Percentiles rank a stretch among this genome's conserved stretches.
These are phyloP conservation scores for Mesorhabditis sp. DNA, from an alignment of 2,888 invertebrate genomes.

Conservation along the genomic window DNA sequence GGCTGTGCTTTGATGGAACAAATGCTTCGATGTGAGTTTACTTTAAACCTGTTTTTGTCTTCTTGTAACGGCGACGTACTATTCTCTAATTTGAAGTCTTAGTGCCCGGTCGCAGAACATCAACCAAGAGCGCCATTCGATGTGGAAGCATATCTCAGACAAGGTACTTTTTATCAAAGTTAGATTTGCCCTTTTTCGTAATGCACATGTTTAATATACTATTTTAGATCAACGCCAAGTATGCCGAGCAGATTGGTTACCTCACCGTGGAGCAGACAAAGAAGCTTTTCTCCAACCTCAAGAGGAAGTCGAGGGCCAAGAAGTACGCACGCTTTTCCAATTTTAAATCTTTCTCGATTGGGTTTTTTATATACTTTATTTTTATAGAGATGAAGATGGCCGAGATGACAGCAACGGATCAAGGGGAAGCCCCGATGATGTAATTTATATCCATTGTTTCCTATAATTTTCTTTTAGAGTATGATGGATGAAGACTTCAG, in stretches of 20 bases:
- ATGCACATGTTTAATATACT: no score
- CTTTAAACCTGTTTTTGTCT: not conserved
- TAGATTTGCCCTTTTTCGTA: no score
- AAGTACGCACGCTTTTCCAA: not conserved
- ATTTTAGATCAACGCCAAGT: constrained; percentile 14
- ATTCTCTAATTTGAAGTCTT: constrained; percentile 2
- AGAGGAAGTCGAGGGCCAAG: constrained; percentile 19
- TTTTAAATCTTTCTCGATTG: not conserved
- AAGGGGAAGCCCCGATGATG: constrained; percentile 5
- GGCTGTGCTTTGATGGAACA: constrained; percentile 23
- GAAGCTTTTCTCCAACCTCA: constrained; percentile 30
- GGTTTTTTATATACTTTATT: not conserved
- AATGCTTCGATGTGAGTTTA: constrained; percentile 12
- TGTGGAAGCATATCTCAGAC: constrained; percentile 24
- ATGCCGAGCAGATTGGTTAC: constrained; percentile 12
- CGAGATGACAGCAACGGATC: not conserved
- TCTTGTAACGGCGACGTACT: not conserved
- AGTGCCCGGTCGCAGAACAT: constrained; percentile 18
- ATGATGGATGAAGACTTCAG: constrained; percentile 2
- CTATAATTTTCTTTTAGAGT: not conserved
- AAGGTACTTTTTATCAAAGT: constrained; percentile 2
- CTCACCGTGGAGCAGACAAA: constrained; percentile 25
- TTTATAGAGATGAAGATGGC: not conserved
- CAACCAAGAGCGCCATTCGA: constrained; percentile 22
- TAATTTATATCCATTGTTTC: not conserved